Evolutionary conservation across 2,113 vertebrate genomes (phyloP).

Genomic region (Ctenodactylus gundi): DNA sequence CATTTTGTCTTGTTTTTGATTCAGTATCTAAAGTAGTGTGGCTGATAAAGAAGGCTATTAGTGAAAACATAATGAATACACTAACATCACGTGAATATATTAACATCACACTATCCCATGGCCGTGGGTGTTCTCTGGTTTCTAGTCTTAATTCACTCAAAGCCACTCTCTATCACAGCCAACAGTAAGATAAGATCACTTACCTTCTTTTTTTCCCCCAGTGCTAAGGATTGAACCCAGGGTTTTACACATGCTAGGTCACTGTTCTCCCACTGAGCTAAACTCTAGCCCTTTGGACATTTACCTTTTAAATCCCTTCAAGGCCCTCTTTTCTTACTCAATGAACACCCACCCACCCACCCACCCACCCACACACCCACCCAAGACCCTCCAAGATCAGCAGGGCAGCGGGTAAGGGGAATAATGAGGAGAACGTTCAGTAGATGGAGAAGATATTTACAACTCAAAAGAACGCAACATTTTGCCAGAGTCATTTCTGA

Average conservation of each 20-base stretch:
- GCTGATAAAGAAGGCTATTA: neutral
- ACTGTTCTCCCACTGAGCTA: neutral
- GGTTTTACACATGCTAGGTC: neutral
- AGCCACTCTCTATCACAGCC: neutral
- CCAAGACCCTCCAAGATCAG: neutral
- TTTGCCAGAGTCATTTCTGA: neutral
- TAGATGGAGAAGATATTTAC: neutral
- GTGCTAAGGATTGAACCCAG: neutral
- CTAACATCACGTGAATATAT: conserved; percentile 4
- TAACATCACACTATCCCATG: neutral
- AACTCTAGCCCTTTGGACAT: neutral
- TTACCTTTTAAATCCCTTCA: neutral
- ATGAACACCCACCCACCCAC: too few relatives aligned
- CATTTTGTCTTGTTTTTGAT: neutral
- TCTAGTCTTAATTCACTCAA: neutral
- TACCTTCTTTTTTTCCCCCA: neutral
- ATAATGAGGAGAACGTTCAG: neutral
- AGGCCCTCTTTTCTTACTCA: neutral
- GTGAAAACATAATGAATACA: neutral
- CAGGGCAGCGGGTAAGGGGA: neutral
- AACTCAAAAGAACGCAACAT: neutral
- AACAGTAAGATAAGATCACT: neutral
- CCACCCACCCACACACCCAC: too few relatives aligned
- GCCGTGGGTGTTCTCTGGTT: neutral
- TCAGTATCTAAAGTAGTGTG: neutral